phyloP scores from a whole-genome alignment of 2,888 invertebrate species.

The Rhingia campestris region DNA sequence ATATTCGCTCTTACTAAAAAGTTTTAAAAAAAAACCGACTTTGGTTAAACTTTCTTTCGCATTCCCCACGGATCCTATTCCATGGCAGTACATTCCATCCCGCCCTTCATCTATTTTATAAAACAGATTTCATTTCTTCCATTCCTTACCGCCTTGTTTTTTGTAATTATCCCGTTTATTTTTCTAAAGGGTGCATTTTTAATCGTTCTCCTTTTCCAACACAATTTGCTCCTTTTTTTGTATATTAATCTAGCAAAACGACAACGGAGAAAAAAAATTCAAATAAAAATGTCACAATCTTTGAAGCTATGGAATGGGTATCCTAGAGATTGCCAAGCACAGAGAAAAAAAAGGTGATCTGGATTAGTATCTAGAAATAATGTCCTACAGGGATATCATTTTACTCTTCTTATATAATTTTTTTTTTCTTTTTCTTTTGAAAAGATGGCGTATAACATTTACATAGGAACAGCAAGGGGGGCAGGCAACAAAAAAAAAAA shows the following conservation, averaged over 20 bases:
- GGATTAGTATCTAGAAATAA: conserved; percentile 82
- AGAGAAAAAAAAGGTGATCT: conserved; percentile 80
- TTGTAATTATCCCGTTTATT: conserved; percentile 71
- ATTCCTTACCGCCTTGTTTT: conserved; percentile 30
- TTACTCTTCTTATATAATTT: conserved; percentile 65
- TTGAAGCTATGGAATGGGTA: conserved; percentile 45
- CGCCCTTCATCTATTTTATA: conserved; percentile 1
- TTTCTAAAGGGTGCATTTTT: conserved; percentile 73
- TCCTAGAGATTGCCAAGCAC: conserved; percentile 34
- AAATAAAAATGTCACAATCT: conserved; percentile 71
- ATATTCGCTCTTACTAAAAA: not conserved
- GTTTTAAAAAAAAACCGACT: not conserved
- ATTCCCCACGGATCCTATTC: conserved; percentile 9
- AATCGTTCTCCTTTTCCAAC: conserved; percentile 48
- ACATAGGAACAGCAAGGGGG: conserved; percentile 16
- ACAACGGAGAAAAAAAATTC: conserved; percentile 29
- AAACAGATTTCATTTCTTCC: conserved; percentile 50
- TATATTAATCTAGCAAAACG: conserved; percentile 68
- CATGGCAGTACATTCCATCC: not conserved
- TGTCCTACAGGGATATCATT: conserved; percentile 82
- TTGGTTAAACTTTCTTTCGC: conserved; percentile 24
- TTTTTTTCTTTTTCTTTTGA: conserved; percentile 26
- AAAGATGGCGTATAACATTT: conserved; percentile 49
- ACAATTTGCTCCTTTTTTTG: conserved; percentile 11
- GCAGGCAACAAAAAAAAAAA: too few species aligned